Percentiles rank a stretch among this genome's conserved stretches.
phyloP scores from a whole-genome alignment of 2,113 vertebrate genomes.

The Archilochus colubris region DNA sequence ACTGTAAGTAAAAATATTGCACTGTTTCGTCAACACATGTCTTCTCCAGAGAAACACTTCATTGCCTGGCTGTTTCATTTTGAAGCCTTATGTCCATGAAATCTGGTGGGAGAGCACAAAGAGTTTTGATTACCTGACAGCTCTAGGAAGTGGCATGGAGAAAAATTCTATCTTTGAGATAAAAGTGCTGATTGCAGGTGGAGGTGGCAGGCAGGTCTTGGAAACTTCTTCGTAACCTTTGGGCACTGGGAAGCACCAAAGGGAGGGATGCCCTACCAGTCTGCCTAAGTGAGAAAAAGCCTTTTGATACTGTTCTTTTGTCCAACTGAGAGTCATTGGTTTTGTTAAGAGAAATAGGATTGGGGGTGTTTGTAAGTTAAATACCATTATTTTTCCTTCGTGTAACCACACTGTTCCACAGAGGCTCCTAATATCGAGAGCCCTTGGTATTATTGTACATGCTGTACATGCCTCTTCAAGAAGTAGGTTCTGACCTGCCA shows the following conservation, averaged over 20 bases:
- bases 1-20: constrained; percentile 4
- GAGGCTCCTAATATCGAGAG: background rate
- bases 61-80: constrained; percentile 32
- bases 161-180: background rate
- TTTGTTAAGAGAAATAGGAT: background rate
- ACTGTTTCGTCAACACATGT: constrained; percentile 14
- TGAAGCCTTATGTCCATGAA: constrained; percentile 42
- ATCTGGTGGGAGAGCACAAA: constrained; percentile 49
- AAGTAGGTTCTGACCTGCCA: background rate
- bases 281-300: background rate
- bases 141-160: constrained; percentile 29
- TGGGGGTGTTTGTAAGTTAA: background rate
- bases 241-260: background rate
- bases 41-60: background rate
- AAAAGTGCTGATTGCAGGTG: constrained; percentile 1
- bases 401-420: background rate
- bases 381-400: background rate
- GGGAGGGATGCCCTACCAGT: background rate
- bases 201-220: constrained; percentile 10
- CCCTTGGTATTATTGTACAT: background rate
- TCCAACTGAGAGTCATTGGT: background rate
- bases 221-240: background rate
- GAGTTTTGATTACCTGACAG: constrained; percentile 52
- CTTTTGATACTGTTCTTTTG: background rate
- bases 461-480: accelerated